Base-by-base conservation (phyloP, 2,797 vertebrate species). In the Phrynocephalus vlangalii region DNA sequence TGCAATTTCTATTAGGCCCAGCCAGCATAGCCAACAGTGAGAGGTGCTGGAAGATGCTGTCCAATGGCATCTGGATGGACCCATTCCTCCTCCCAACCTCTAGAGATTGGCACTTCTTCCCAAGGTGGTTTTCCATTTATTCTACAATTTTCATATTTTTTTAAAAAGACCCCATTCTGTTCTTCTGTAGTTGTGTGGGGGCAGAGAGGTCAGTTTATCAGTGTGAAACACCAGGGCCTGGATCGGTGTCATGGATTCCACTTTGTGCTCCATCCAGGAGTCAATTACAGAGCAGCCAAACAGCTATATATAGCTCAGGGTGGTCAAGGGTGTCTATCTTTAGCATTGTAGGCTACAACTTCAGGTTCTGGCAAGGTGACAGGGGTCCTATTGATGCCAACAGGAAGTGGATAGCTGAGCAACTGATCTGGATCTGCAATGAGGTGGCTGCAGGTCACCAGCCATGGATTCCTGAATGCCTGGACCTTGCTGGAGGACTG, bases 291-390 rank as follows among this genome's bases (percentile, higher is more conserved):
- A 78, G 80, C n/a, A 67, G 50, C 10, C 68, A 67, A 88, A n/a
- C 18, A n/a, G 83, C 70, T 85, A 76, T 82, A 87, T 76, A 82
- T 87, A 82, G 33, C 80, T 70, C 80, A 33, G 48, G 75, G 28
- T 50, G 38, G n/a, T 56, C 68, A 67, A 87, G n/a, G 86, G 72
- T 67, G 72, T 63, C 86, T 82, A 83, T 76, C 79, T 87, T 82
- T 87, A 87, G 86, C 79, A 82, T 71, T 82, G 56, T 44, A 67
- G 70, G 60, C 79, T 72, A 87, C 72, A 87, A 77, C 80, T 83
- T 77, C 44, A 83, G 71, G 68, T 44, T 50, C 16, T 83, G 86
- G 86, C 86, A 87, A 33, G 66, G 80, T 83, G 72, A 87, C 80
- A 77, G 63, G 72, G 48, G 48, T 83, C 72, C 56, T 68, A 68